phyloP scores from a whole-genome alignment of 2,797 vertebrate genomes.

The Enteromius afrohamiltoni region DNA sequence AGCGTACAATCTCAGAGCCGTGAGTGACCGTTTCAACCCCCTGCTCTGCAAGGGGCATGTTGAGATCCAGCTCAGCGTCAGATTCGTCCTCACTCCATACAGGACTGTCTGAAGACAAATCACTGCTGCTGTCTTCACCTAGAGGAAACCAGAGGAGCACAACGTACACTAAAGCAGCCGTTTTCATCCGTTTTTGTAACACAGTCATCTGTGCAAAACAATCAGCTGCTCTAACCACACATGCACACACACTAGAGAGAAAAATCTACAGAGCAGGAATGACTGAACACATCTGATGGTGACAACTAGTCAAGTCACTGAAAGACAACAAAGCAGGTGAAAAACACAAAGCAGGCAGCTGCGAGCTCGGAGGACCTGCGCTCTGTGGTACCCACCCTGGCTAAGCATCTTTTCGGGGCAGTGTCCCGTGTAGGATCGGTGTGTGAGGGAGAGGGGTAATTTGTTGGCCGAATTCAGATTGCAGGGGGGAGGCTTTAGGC shows the following conservation, averaged over 20 bases:
- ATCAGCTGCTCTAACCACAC: neutral
- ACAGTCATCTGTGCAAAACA: neutral
- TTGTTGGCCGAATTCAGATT: slow-evolving; percentile 73
- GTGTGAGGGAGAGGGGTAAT: slow-evolving; percentile 73
- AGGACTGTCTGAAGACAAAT: slow-evolving; percentile 91
- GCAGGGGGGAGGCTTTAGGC: slow-evolving; percentile 76
- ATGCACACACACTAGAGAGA: neutral
- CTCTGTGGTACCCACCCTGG: slow-evolving; percentile 75
- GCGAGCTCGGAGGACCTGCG: slow-evolving; percentile 66
- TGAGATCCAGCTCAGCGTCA: slow-evolving; percentile 81
- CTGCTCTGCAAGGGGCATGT: slow-evolving; percentile 80
- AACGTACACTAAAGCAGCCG: neutral
- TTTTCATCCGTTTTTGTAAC: neutral
- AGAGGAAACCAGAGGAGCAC: slow-evolving; percentile 27
- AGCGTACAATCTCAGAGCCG: slow-evolving; percentile 89
- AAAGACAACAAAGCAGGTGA: slow-evolving; percentile 16
- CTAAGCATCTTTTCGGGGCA: slow-evolving; percentile 75
- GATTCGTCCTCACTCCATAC: slow-evolving; percentile 92
- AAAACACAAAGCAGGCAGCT: slow-evolving; percentile 24
- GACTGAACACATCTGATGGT: neutral
- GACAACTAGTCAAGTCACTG: slow-evolving; percentile 18
- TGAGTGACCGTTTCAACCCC: slow-evolving; percentile 76
- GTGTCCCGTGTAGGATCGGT: slow-evolving; percentile 63
- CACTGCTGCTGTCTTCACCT: slow-evolving; percentile 91
- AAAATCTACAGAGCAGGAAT: neutral